phyloP scores from a whole-genome alignment of 2,113 vertebrate species.

The Dicentrarchus labrax region DNA sequence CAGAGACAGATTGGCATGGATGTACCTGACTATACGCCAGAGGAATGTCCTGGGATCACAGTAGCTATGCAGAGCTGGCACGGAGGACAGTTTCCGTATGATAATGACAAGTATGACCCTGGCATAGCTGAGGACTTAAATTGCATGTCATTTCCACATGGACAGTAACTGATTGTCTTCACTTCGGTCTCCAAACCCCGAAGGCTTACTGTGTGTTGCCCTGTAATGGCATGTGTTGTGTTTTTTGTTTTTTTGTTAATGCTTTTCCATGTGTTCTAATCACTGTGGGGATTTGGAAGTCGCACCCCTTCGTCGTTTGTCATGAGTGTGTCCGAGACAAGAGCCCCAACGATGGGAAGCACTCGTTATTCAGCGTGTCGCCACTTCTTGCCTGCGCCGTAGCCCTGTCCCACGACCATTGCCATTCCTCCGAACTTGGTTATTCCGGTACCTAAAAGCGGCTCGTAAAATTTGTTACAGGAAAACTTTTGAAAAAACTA shows the following conservation, averaged over 20 bases:
- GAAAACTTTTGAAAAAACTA: not conserved
- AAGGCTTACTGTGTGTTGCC: slow-evolving; percentile 54
- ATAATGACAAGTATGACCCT: slow-evolving; percentile 8
- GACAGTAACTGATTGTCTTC: slow-evolving; percentile 59
- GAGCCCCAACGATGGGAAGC: slow-evolving; percentile 48
- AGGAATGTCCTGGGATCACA: slow-evolving; percentile 51
- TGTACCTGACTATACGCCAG: slow-evolving; percentile 34
- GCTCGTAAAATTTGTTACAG: not conserved
- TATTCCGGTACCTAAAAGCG: not conserved
- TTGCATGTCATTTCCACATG: slow-evolving; percentile 67
- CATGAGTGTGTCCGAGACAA: slow-evolving; percentile 50
- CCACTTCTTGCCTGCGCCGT: not conserved
- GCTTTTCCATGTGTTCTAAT: slow-evolving; percentile 58
- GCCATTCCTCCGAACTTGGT: not conserved
- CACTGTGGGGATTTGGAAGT: slow-evolving; percentile 52
- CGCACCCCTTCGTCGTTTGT: slow-evolving; percentile 26
- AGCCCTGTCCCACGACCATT: not conserved
- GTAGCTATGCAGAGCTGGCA: slow-evolving; percentile 46
- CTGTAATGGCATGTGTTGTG: slow-evolving; percentile 63
- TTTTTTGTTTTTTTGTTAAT: slow-evolving; percentile 14
- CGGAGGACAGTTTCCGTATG: not conserved
- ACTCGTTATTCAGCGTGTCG: not conserved
- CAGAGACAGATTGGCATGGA: slow-evolving; percentile 36
- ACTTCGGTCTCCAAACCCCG: slow-evolving; percentile 30
- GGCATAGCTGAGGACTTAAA: slow-evolving; percentile 47